Evolutionary conservation across 2,797 vertebrate species (phyloP).

Genomic region (Arrhamphus sclerolepis): DNA sequence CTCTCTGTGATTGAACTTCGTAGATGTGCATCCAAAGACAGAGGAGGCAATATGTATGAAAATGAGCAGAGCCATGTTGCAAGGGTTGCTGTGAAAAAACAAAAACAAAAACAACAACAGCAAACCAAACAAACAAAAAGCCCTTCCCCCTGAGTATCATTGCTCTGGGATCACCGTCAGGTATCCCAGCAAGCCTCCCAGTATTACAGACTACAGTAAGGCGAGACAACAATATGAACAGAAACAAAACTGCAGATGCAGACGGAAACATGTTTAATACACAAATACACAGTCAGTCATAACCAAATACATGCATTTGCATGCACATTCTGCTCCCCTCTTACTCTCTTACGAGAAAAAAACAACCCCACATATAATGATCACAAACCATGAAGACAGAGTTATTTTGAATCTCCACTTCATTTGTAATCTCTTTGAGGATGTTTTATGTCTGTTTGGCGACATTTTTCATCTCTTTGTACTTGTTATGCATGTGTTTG

Average conservation of each 20-base stretch:
- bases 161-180: slow-evolving; percentile 56
- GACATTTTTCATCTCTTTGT: slow-evolving; percentile 1
- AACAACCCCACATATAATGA: neutral
- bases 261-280: slow-evolving; percentile 4
- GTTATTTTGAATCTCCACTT: neutral
- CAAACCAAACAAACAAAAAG: neutral
- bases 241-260: slow-evolving; percentile 12
- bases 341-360: neutral
- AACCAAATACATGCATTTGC: slow-evolving; percentile 3
- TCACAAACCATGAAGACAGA: neutral
- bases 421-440: slow-evolving; percentile 7
- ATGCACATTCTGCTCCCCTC: neutral
- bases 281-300: neutral
- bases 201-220: slow-evolving; percentile 45
- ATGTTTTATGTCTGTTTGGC: slow-evolving; percentile 3
- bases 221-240: slow-evolving; percentile 35
- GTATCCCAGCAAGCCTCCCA: slow-evolving; percentile 44
- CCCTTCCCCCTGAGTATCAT: slow-evolving; percentile 52
- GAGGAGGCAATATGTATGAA: slow-evolving; percentile 77
- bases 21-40: slow-evolving; percentile 63
- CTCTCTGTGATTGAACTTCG: slow-evolving; percentile 60
- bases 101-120: slow-evolving; percentile 53
- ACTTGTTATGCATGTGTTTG: neutral
- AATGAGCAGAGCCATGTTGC: slow-evolving; percentile 68
- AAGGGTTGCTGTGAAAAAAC: slow-evolving; percentile 43